Evolutionary conservation across 2,113 vertebrate genomes (phyloP).

Genomic region (Xenopus tropicalis): UCB_Xtro_10.0 CM004449.2:50859001-50859500

Average conservation of each 20-base stretch:
- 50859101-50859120: background rate
- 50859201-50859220: background rate
- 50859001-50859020: background rate
- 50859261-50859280: background rate
- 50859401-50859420: too few relatives aligned
- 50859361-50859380: background rate
- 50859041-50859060: background rate
- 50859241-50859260: too few relatives aligned
- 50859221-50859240: background rate
- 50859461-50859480: too few relatives aligned
- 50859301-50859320: background rate
- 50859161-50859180: background rate
- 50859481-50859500: too few relatives aligned
- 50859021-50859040: background rate
- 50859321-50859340: background rate
- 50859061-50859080: background rate
- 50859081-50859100: background rate
- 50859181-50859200: background rate
- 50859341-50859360: background rate
- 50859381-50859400: background rate
- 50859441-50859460: too few relatives aligned
- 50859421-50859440: too few relatives aligned
- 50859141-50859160: background rate
- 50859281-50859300: background rate
- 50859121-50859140: background rate